Percentiles rank a stretch among this genome's conserved stretches.
phyloP scores from a whole-genome alignment of 2,113 vertebrate species.

The Balaeniceps rex region DNA sequence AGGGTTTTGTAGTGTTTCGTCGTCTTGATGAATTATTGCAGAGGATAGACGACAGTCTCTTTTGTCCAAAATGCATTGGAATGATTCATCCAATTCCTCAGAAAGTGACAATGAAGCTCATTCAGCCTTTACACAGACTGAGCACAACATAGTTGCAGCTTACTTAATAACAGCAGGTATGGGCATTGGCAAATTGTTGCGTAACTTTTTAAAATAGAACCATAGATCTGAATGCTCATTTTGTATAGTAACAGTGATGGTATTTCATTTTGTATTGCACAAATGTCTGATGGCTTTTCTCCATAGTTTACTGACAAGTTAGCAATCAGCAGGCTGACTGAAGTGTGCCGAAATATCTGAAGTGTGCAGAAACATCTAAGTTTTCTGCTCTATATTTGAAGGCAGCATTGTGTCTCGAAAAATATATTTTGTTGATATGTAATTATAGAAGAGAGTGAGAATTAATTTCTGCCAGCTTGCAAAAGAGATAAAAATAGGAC shows the following conservation, averaged over 20 bases:
- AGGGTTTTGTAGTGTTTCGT: neutral
- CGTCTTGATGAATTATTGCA: slow-evolving; percentile 8
- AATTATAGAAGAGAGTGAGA: slow-evolving; percentile 39
- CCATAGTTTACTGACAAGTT: neutral
- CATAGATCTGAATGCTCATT: neutral
- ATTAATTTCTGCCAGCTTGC: slow-evolving; percentile 54
- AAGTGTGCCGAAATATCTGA: neutral
- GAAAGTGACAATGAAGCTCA: slow-evolving; percentile 52
- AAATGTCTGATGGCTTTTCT: neutral
- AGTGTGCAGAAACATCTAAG: neutral
- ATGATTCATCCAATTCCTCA: slow-evolving; percentile 64
- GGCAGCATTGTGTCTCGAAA: neutral
- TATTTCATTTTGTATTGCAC: neutral
- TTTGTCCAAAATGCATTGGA: slow-evolving; percentile 56
- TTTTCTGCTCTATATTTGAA: slow-evolving; percentile 2
- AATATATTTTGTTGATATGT: slow-evolving; percentile 5
- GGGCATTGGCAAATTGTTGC: neutral
- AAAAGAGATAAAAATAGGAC: slow-evolving; percentile 51
- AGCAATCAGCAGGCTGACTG: neutral
- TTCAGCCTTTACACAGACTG: slow-evolving; percentile 82
- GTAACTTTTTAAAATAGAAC: neutral
- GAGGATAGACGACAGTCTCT: neutral
- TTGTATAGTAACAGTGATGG: neutral
- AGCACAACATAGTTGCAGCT: slow-evolving; percentile 92
- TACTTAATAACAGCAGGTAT: slow-evolving; percentile 96